Conservation (phyloP, 2,888 invertebrate species). For the Subacronicta megacephala region DNA sequence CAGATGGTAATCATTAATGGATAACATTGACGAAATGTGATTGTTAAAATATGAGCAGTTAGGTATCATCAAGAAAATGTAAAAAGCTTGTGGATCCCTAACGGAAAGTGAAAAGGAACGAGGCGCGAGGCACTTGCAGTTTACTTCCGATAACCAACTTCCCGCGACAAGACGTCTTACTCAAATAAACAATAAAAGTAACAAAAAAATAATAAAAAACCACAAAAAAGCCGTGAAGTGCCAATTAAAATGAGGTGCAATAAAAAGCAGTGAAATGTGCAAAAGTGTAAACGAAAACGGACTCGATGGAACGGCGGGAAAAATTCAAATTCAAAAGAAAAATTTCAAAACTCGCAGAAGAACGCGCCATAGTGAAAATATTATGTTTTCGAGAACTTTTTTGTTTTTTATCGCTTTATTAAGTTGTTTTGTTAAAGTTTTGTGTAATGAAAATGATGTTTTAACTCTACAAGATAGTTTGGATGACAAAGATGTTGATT, state of each 20-base stretch:
- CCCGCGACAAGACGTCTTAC: slow-evolving; percentile 76
- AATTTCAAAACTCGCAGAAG: slow-evolving; percentile 80
- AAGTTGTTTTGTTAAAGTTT: slow-evolving; percentile 64
- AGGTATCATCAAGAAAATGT: slow-evolving; percentile 55
- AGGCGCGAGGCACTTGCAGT: slow-evolving; percentile 59
- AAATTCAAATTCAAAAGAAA: slow-evolving; percentile 67
- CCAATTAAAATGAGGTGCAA: slow-evolving; percentile 60
- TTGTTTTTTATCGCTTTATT: slow-evolving; percentile 63
- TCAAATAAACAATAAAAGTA: slow-evolving; percentile 49
- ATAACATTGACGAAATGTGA: slow-evolving; percentile 7
- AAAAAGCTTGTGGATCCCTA: slow-evolving; percentile 52
- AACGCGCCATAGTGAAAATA: slow-evolving; percentile 48
- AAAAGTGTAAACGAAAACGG: slow-evolving; percentile 66
- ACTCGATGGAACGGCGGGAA: slow-evolving; percentile 72
- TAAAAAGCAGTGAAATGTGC: slow-evolving; percentile 66
- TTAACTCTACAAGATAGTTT: slow-evolving; percentile 83
- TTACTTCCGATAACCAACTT: slow-evolving; percentile 82
- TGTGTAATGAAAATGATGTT: slow-evolving; percentile 80
- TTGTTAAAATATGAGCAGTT: slow-evolving; percentile 12
- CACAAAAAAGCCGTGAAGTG: slow-evolving; percentile 40
- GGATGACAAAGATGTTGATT: slow-evolving; percentile 73
- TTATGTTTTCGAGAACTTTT: slow-evolving; percentile 59
- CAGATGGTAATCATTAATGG: slow-evolving; percentile 31
- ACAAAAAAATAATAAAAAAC: slow-evolving; percentile 43
- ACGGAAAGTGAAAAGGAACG: slow-evolving; percentile 84